These are phyloP conservation scores for Andrena fulva DNA, from an alignment of 2,888 invertebrate genomes.

Conservation along the genomic window DNA sequence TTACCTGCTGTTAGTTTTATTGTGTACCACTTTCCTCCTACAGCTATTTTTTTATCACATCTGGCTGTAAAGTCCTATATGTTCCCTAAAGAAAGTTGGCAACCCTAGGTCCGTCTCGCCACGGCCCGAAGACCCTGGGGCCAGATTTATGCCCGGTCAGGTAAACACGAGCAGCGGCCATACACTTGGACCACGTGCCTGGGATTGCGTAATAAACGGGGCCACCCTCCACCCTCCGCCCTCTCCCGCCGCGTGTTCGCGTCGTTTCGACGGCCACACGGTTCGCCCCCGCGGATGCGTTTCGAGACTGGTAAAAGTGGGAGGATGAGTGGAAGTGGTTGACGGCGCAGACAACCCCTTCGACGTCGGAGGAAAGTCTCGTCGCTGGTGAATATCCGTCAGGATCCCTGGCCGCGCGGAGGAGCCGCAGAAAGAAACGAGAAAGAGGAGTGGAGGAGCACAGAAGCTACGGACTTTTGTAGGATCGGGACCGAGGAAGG, in stretches of 20 bases:
- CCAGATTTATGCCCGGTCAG: slow-evolving; percentile 54
- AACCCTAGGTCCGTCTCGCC: slow-evolving; percentile 34
- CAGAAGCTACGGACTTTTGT: slow-evolving; percentile 56
- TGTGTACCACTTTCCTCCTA: too few relatives aligned
- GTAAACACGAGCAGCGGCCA: slow-evolving; percentile 44
- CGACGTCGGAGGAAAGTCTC: slow-evolving; percentile 8
- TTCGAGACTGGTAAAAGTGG: slow-evolving; percentile 4
- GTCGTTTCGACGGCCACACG: slow-evolving; percentile 1
- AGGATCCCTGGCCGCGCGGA: slow-evolving; percentile 26
- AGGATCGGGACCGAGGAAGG: slow-evolving; percentile 10
- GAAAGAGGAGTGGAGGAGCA: slow-evolving; percentile 31
- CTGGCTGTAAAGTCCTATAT: too few relatives aligned
- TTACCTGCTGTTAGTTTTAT: too few relatives aligned
- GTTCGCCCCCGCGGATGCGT: not conserved
- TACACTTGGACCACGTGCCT: slow-evolving; percentile 60
- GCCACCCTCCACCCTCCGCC: slow-evolving; percentile 12
- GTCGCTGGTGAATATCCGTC: slow-evolving; percentile 19
- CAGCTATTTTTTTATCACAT: too few relatives aligned
- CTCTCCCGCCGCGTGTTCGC: not conserved
- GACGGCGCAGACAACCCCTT: slow-evolving; percentile 6
- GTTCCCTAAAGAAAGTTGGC: not conserved
- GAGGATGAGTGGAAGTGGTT: not conserved
- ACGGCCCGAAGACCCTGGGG: slow-evolving; percentile 22
- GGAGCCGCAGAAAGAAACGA: slow-evolving; percentile 12
- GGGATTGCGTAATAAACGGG: slow-evolving; percentile 55